Evolutionary conservation across 2,797 vertebrate species (phyloP), one percentile per base, ranked within the genome.

Genomic region (Siniperca scherzeri): DNA sequence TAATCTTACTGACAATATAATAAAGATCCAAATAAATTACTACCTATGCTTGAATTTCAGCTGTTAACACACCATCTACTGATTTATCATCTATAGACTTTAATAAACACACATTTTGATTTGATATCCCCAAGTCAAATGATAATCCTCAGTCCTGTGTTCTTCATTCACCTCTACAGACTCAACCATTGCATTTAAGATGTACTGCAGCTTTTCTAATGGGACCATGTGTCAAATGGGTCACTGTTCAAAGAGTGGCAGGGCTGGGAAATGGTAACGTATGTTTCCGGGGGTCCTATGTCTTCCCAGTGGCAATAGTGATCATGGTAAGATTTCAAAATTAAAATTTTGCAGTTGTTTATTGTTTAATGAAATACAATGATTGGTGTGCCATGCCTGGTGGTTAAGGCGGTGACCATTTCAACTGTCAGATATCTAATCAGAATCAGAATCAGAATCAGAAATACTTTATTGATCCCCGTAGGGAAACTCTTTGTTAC

Each of bases 121-220:
- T 22, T 64, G 36, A 64, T n/a, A n/a, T 21, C 14, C 6, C 33
- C 4, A 21, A 36, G 7, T n/a, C 56, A 66, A 11, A 3, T 12
- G 30, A 65, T 40, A 5, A 0, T 70, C 0, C 1, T 66, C 16
- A 19, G 17, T 92, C 21, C 14, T 70, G 22, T 77, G 14, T 64
- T 68, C 21, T 65, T 67, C 2, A 30, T 61, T 69, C 40, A 46
- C 60, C 14, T 81, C 64, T 33, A 71, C 74, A 93, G 92, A n/a
- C 2, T 87, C 90, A 14, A 66, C 79, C 2, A 10, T 84, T 71
- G 82, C 91, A 27, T 88, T 91, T 9, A 40, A 61, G 50, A 81
- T 91, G 77, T 46, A 66, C 70, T 94, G 93, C 22, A 64, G 62
- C 68, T 94, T 94, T 66, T 66, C 55, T 21, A 0, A 83, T 12